phyloP scores from a whole-genome alignment of 1,140 invertebrate genomes.

The Drosophila eugracilis region DNA sequence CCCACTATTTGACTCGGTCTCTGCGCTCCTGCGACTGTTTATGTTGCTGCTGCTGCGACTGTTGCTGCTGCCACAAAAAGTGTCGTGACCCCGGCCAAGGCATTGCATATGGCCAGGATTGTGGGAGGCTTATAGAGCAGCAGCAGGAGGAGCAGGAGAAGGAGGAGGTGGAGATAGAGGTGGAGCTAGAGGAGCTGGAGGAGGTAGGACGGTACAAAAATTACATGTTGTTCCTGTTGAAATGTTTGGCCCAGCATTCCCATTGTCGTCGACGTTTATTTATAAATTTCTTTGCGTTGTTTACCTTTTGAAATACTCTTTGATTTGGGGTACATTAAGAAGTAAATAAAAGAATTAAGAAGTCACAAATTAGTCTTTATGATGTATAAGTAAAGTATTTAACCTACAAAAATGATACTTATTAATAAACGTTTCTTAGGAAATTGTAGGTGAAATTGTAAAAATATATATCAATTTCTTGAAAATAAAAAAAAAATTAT shows the following conservation, averaged over 20 bases:
- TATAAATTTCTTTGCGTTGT: conserved; percentile 61
- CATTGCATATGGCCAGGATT: conserved; percentile 75
- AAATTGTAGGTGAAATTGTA: no score
- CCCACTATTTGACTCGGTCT: conserved; percentile 77
- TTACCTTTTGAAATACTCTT: conserved; percentile 49
- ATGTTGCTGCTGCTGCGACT: conserved; percentile 34
- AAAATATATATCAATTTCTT: no score
- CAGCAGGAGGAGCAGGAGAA: conserved; percentile 7
- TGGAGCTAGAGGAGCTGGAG: conserved; percentile 8
- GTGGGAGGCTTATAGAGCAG: conserved; percentile 40
- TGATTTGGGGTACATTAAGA: neutral
- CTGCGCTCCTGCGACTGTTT: conserved; percentile 23
- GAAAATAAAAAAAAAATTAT: no score
- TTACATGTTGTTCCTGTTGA: conserved; percentile 83
- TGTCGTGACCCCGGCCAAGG: conserved; percentile 80
- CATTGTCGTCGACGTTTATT: conserved; percentile 79
- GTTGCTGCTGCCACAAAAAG: conserved; percentile 74
- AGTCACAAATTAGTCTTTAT: no score
- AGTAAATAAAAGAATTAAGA: no score
- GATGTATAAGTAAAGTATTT: no score
- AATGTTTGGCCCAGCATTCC: conserved; percentile 76
- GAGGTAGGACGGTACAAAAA: conserved; percentile 59
- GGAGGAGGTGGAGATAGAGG: no score
- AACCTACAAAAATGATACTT: no score
- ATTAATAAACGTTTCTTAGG: no score